Evolutionary conservation across 2,797 vertebrate species (phyloP), one percentile per base, ranked within the genome.

Genomic region (Liparis tanakae): DNA sequence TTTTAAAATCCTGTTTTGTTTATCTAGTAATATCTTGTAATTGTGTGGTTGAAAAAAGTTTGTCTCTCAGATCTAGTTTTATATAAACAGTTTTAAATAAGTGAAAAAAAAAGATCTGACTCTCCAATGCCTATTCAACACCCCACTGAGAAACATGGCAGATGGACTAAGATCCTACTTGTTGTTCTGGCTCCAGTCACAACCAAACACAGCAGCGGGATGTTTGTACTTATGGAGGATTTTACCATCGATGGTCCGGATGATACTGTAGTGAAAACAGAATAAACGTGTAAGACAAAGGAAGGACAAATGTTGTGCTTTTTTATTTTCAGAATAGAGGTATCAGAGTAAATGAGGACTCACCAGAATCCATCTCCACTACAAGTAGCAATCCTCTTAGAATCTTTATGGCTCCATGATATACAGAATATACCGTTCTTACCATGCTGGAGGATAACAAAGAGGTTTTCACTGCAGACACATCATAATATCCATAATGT

Each of bases 121-220:
- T 36, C 22, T 66, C 43, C 33, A 15, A 25, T 56, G 37, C 36
- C 53, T 41, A n/a, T 1, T 53, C n/a, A 10, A 13, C 43, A 15
- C 20, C 46, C 33, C 34, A 22, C 15, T 55, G 43, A 72, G 10
- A 72, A 25, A 56, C 7, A 30, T 15, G 13, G 13, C 8, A 15
- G 6, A 50, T 56, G 33, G 41, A 33, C 25, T 12, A n/a, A 36
- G 8, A 30, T 65, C 90, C 94, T 91, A 99, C 98, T 98, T 99
- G 92, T 98, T 99, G 85, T 98, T 99, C 90, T 98, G 97, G 88
- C 98, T 99, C 98, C 98, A 99, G 36, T 99, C 98, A 88, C 98
- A 99, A 43, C 98, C 98, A 76, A 98, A 99, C 22, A 99, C 98
- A 2, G 97, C 95, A 56, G 97, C 96, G 15, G 98, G 98, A 85